Conservation (phyloP, 2,888 invertebrate genomes). For the Ennomos erosarius region DNA sequence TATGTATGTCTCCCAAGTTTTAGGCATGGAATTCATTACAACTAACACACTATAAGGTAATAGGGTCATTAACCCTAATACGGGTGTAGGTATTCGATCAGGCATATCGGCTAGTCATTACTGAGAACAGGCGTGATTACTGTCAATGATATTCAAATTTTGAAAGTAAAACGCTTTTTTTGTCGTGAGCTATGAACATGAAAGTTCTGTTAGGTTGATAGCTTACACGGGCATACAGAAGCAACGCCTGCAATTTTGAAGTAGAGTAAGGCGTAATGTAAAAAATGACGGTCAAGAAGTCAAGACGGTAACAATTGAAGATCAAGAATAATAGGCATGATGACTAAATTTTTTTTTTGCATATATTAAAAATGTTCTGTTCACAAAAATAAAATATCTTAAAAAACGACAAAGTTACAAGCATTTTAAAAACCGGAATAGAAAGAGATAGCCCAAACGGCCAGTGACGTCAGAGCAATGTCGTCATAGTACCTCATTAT, state of each 20-base stretch:
- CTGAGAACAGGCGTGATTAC: constrained; percentile 47
- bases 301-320: too few relatives aligned
- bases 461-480: too few relatives aligned
- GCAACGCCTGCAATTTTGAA: constrained; percentile 7
- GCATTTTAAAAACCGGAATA: too few relatives aligned
- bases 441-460: too few relatives aligned
- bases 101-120: constrained; percentile 46
- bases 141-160: constrained; percentile 58
- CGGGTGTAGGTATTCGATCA: constrained; percentile 43
- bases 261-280: constrained; percentile 6
- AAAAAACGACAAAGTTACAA: too few relatives aligned
- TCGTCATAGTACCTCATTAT: too few relatives aligned
- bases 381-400: too few relatives aligned
- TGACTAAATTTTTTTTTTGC: too few relatives aligned
- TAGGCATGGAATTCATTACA: constrained; percentile 14
- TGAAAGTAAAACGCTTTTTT: constrained; percentile 36
- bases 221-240: constrained; percentile 4
- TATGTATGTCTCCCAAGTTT: constrained; percentile 6
- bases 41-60: constrained; percentile 39
- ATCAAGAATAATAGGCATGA: too few relatives aligned
- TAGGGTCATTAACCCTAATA: constrained; percentile 50
- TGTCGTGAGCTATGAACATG: constrained; percentile 34
- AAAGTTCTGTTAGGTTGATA: constrained; percentile 30
- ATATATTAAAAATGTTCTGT: too few relatives aligned
- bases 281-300: constrained; percentile 1